These are phyloP conservation scores for Squalus acanthias DNA, from an alignment of 2,797 vertebrate species.

Conservation along the genomic window DNA sequence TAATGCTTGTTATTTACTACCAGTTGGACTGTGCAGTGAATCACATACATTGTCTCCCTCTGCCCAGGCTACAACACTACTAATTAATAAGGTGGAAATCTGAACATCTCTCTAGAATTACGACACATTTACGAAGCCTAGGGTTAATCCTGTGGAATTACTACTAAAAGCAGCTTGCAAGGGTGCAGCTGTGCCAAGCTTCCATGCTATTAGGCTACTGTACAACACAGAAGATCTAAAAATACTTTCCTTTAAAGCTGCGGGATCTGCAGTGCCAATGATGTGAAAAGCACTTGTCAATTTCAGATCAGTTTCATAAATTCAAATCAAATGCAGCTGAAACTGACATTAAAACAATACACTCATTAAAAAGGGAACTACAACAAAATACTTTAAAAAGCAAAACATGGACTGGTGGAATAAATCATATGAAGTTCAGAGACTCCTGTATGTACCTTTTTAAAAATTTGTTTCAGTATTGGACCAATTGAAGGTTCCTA, in stretches of 20 bases:
- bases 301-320: neutral
- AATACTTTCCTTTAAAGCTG: neutral
- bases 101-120: constrained; percentile 35
- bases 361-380: neutral
- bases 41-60: constrained; percentile 13
- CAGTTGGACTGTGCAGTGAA: constrained; percentile 24
- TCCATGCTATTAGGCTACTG: neutral
- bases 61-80: neutral
- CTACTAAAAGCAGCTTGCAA: constrained; percentile 7
- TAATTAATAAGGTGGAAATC: constrained; percentile 34
- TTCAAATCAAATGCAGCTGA: neutral
- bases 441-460: neutral
- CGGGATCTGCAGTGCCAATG: neutral
- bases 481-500: neutral
- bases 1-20: constrained; percentile 36
- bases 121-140: neutral
- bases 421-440: constrained; percentile 12
- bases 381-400: neutral
- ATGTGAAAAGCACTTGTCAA: too few species aligned
- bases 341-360: neutral
- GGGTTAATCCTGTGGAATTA: constrained; percentile 32
- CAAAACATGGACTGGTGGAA: neutral
- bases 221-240: neutral
- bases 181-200: neutral
- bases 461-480: neutral